Evolutionary conservation across 2,888 invertebrate species (phyloP).

Genomic region (Rugalucina vietnamica): DNA sequence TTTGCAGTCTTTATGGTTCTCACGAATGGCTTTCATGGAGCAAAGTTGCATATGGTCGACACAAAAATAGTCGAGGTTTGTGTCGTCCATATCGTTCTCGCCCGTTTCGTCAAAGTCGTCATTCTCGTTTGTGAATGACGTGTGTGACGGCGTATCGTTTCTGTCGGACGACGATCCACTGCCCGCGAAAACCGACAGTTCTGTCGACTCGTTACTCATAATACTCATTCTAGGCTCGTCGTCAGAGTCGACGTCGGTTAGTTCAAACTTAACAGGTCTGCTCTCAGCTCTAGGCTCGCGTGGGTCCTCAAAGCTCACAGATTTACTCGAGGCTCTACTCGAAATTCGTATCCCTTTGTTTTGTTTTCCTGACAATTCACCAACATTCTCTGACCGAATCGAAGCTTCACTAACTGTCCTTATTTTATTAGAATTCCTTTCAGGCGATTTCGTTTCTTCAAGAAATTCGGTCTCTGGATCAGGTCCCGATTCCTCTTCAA

Average conservation of each 20-base stretch:
- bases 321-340: not conserved
- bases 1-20: conserved; percentile 39
- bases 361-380: not conserved
- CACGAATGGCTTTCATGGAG: conserved; percentile 40
- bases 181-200: not conserved
- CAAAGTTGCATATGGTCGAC: conserved; percentile 56
- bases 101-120: conserved; percentile 17
- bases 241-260: not conserved
- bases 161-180: not conserved
- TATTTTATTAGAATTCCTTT: not conserved
- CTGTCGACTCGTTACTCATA: not conserved
- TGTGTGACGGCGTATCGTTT: not conserved
- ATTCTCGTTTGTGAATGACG: not conserved
- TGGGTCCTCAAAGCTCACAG: not conserved
- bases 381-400: not conserved
- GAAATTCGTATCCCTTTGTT: not conserved
- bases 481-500: not conserved
- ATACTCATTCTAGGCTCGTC: not conserved
- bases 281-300: not conserved
- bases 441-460: not conserved
- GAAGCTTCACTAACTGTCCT: not conserved
- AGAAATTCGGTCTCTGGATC: not conserved
- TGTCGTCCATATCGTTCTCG: not conserved
- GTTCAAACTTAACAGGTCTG: too few relatives aligned
- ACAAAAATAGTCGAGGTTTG: conserved; percentile 45